phyloP scores from a whole-genome alignment of 1,140 invertebrate genomes.

The Platyscapa corneri region DNA sequence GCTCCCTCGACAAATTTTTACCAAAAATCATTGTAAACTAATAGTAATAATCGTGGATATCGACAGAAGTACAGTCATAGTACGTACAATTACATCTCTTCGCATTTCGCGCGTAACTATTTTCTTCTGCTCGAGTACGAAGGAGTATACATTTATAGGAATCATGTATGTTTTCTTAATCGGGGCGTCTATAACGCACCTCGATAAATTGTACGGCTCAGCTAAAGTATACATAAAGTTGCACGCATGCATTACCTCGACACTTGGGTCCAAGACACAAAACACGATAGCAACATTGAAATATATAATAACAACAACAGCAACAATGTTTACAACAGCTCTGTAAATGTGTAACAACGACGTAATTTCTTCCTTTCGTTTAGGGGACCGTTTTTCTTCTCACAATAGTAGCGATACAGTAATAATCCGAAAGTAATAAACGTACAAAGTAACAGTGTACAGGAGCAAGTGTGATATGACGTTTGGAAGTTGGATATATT shows the following conservation, averaged over 20 bases:
- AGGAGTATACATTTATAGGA: slow-evolving; percentile 8
- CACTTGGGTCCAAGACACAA: slow-evolving; percentile 20
- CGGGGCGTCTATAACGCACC: background rate
- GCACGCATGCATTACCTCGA: background rate
- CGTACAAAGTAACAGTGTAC: background rate
- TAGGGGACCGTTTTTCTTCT: background rate
- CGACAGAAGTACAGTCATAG: background rate
- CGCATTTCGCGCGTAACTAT: background rate
- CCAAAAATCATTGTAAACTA: background rate
- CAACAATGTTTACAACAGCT: slow-evolving; percentile 47
- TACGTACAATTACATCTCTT: too few species aligned
- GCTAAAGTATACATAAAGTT: background rate
- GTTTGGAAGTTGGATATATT: slow-evolving; percentile 1
- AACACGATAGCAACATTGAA: slow-evolving; percentile 39
- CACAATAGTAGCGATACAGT: background rate
- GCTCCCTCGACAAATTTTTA: background rate
- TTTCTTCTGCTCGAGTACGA: background rate
- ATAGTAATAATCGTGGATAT: background rate
- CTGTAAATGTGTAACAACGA: slow-evolving; percentile 35
- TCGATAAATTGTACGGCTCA: background rate
- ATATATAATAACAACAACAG: slow-evolving; percentile 47
- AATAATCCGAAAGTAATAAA: background rate
- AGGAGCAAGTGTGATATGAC: slow-evolving; percentile 19
- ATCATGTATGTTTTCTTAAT: background rate
- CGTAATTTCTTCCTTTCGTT: background rate